Percentiles rank a stretch among this genome's conserved stretches.
phyloP scores from a whole-genome alignment of 2,888 invertebrate genomes.

The Cephus pygmeus region DNA sequence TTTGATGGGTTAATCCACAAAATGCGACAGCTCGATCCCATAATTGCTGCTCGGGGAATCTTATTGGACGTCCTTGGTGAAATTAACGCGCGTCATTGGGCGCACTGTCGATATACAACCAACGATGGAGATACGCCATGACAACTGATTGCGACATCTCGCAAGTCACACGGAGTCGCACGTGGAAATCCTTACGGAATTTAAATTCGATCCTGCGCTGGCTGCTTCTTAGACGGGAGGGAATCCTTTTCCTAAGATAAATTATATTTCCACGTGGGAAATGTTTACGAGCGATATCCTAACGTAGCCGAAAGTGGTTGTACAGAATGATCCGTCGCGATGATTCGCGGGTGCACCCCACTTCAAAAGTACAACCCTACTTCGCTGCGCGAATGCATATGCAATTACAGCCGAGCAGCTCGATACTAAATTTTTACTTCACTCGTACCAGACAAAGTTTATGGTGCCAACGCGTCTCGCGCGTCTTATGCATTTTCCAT shows the following conservation, averaged over 20 bases:
- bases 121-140: neutral
- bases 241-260: neutral
- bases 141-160: too few species aligned
- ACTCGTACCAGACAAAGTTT: neutral
- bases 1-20: constrained; percentile 31
- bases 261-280: neutral
- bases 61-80: neutral
- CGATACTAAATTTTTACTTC: neutral
- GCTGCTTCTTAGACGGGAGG: neutral
- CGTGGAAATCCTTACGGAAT: neutral
- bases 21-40: neutral
- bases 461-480: neutral
- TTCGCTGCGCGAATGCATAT: neutral
- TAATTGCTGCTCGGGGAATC: neutral
- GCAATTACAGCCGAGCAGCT: neutral
- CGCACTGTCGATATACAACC: neutral
- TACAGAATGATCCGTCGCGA: neutral
- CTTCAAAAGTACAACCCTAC: neutral
- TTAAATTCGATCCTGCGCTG: neutral
- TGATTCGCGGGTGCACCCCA: neutral
- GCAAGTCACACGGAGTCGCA: too few species aligned
- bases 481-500: neutral
- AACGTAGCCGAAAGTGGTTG: neutral
- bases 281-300: neutral
- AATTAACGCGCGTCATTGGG: neutral